A percentile compares a stretch with the other conserved stretches of the same genome.
Conservation (phyloP, 2,888 invertebrate genomes). For the Apodemia hepburni region DNA sequence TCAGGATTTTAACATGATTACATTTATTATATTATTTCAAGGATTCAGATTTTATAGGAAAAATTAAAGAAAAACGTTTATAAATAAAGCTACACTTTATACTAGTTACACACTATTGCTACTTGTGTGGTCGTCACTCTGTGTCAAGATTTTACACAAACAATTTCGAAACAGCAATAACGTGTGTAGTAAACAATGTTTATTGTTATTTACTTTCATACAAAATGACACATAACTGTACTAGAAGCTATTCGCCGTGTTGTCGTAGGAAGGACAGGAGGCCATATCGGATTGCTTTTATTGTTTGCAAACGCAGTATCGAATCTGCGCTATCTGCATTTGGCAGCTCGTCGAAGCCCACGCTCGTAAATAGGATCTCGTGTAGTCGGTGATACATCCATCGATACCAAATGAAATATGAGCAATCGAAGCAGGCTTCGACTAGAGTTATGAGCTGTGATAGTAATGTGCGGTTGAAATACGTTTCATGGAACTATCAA, state of each 20-base stretch:
- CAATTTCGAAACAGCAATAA: constrained; percentile 17
- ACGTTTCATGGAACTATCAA: constrained; percentile 11
- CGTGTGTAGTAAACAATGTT: constrained; percentile 20
- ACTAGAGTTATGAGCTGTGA: constrained; percentile 62
- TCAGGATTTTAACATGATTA: no score
- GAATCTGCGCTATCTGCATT: constrained; percentile 47
- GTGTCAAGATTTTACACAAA: constrained; percentile 16
- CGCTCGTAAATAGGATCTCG: constrained; percentile 64
- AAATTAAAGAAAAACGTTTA: no score
- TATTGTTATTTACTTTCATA: constrained; percentile 17
- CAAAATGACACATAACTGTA: constrained; percentile 20
- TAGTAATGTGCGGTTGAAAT: constrained; percentile 39
- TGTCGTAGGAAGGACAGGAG: constrained; percentile 25
- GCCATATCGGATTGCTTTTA: constrained; percentile 45
- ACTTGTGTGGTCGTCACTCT: constrained; percentile 19
- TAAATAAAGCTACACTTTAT: no score
- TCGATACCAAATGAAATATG: constrained; percentile 69
- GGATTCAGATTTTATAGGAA: no score
- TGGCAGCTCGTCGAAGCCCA: constrained; percentile 50
- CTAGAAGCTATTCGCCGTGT: constrained; percentile 19
- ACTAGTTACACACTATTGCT: neutral
- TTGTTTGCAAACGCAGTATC: constrained; percentile 47
- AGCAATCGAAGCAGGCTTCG: constrained; percentile 47
- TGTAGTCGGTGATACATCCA: constrained; percentile 59
- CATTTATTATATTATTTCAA: no score